phyloP scores from a whole-genome alignment of 2,797 vertebrate genomes.

The Siniperca scherzeri region DNA sequence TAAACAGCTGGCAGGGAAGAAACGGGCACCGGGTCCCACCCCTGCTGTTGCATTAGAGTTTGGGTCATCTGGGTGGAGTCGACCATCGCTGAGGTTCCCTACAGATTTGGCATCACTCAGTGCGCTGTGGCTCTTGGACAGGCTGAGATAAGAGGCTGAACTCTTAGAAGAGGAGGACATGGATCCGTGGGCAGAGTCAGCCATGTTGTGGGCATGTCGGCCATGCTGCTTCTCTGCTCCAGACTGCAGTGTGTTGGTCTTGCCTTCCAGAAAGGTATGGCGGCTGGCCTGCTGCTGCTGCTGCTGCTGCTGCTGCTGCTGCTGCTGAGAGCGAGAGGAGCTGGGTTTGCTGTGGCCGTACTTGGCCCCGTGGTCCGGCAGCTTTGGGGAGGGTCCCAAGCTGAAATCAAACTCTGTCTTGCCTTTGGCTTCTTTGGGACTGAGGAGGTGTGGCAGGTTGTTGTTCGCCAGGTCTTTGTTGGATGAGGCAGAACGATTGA shows the following conservation, averaged over 20 bases:
- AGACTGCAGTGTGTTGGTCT: conserved; percentile 95
- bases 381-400: conserved; percentile 86
- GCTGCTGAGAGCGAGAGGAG: conserved; percentile 91
- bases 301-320: conserved; percentile 82
- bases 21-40: conserved; percentile 86
- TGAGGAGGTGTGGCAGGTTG: conserved; percentile 96
- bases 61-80: conserved; percentile 91
- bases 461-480: conserved; percentile 96
- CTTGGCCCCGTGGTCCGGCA: conserved; percentile 86
- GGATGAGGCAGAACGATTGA: conserved; percentile 91
- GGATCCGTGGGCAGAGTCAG: conserved; percentile 91
- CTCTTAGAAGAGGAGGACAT: conserved; percentile 95
- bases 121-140: conserved; percentile 96
- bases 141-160: conserved; percentile 94
- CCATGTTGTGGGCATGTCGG: conserved; percentile 93
- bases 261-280: conserved; percentile 94
- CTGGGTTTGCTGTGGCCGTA: conserved; percentile 87
- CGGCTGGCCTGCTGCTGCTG: conserved; percentile 74
- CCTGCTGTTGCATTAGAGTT: conserved; percentile 68
- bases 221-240: conserved; percentile 90
- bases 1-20: conserved; percentile 97
- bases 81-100: conserved; percentile 93
- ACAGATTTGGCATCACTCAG: conserved; percentile 92
- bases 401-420: conserved; percentile 97
- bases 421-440: conserved; percentile 94